Base-by-base conservation (phyloP, 2,888 invertebrate species). In the Carterocephalus palaemon region DNA sequence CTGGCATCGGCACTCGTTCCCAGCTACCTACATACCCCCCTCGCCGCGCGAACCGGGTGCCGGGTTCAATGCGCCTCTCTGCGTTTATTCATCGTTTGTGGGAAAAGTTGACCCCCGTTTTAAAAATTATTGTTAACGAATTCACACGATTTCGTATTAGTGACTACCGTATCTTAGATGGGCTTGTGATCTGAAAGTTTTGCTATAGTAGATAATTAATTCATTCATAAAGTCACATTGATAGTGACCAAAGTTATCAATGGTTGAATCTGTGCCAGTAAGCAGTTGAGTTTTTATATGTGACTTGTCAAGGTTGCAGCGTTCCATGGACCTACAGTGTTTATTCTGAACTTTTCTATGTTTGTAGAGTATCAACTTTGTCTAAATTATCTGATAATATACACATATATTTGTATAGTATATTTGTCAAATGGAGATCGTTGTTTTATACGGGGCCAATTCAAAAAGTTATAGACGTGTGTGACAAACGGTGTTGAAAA, bases 31-130 rank as follows among this genome's bases (percentile, higher is more conserved):
- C 83, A 75, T 70, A 69, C 64, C 75, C 72, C 70, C 80, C 69
- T 80, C 77, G 80, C 81, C 83, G 82, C 84, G 74, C 79, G 68
- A 62, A 70, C 72, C 75, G 75, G 79, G 81, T 81, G 75, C 83
- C 79, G 85, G 83, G 86, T 85, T 85, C 86, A 85, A 79, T 83
- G 86, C 79, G 86, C 85, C 83, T 79, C 85, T 84, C 76, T 67
- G 75, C 81, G 81, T 84, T 84, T 86, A 85, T 85, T 86, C 86
- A 85, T 83, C 83, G 85, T 80, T 77, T 86, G 86, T 86, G 86
- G 86, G 86, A 86, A 86, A 84, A 85, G 83, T 83, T 86, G 86
- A 86, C 86, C 86, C 86, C 81, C 69, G 67, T 81, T 79, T 84
- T 75, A 73, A 70, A 80, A 74, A 77, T 70, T 79, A 80, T 85